Percentiles rank a stretch among this genome's conserved stretches.
phyloP scores from a whole-genome alignment of 2,888 invertebrate species.

The Lottia gigantea region DNA sequence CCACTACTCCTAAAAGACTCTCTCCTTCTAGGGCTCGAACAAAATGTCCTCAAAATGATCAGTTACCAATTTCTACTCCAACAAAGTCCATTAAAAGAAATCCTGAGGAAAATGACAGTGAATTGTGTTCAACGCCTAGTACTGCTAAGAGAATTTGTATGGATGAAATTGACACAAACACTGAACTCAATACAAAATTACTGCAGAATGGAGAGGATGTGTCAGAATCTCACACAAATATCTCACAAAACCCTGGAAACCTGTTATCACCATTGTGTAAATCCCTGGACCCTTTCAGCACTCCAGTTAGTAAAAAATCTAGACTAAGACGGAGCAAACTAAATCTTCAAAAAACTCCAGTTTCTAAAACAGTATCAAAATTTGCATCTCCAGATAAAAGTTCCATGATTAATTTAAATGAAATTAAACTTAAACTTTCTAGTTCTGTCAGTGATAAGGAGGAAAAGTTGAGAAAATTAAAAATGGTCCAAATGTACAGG shows the following conservation, averaged over 20 bases:
- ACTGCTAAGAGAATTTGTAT: neutral
- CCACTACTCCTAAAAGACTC: neutral
- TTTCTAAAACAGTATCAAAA: neutral
- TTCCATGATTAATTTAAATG: neutral
- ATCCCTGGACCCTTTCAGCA: neutral
- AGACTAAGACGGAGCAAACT: neutral
- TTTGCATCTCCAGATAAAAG: neutral
- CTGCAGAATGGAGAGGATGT: neutral
- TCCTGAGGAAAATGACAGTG: neutral
- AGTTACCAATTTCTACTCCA: neutral
- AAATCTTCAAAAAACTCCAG: neutral
- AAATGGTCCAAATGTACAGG: conserved; percentile 56
- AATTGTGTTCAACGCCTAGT: neutral
- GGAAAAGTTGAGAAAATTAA: conserved; percentile 48
- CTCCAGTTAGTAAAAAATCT: neutral
- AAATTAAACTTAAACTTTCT: conserved; percentile 19
- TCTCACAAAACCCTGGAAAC: neutral
- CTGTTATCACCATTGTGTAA: neutral
- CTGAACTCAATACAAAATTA: neutral
- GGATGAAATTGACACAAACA: too few species aligned
- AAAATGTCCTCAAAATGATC: neutral
- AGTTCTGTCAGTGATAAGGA: conserved; percentile 27
- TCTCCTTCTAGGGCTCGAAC: too few species aligned
- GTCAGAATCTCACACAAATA: neutral
- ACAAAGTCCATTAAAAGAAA: neutral